These are phyloP conservation scores for Aricia agestis DNA, from an alignment of 1,140 invertebrate species.

Conservation along the genomic window DNA sequence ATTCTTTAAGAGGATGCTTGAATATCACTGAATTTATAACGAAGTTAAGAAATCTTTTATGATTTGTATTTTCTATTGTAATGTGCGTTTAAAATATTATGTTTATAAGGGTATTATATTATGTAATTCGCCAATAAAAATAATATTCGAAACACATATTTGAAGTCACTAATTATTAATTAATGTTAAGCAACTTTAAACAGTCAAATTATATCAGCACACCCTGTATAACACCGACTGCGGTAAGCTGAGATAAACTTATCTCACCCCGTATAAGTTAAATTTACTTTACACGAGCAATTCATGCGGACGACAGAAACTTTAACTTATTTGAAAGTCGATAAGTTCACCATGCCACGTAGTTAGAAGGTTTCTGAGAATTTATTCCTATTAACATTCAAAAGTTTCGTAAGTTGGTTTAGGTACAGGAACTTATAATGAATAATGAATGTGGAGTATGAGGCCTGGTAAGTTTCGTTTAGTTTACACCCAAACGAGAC, in stretches of 20 bases:
- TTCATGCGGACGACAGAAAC: constrained; percentile 1
- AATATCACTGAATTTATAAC: too few relatives aligned
- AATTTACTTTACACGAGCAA: constrained; percentile 2
- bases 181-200: too few relatives aligned
- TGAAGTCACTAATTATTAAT: too few relatives aligned
- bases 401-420: not conserved
- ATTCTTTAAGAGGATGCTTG: too few relatives aligned
- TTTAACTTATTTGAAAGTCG: constrained; percentile 10
- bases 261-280: not conserved
- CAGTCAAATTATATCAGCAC: too few relatives aligned
- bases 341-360: not conserved
- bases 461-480: not conserved
- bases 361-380: not conserved
- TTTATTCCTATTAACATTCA: constrained; percentile 4
- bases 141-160: too few relatives aligned
- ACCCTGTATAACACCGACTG: not conserved
- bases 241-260: not conserved
- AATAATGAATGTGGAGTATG: not conserved
- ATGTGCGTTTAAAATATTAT: too few relatives aligned
- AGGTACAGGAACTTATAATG: not conserved
- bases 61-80: too few relatives aligned
- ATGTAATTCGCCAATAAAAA: too few relatives aligned
- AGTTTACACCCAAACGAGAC: too few relatives aligned
- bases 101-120: too few relatives aligned
- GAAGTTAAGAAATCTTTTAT: too few relatives aligned